phyloP scores from a whole-genome alignment of 2,113 vertebrate species.

The Sturnira hondurensis region DNA sequence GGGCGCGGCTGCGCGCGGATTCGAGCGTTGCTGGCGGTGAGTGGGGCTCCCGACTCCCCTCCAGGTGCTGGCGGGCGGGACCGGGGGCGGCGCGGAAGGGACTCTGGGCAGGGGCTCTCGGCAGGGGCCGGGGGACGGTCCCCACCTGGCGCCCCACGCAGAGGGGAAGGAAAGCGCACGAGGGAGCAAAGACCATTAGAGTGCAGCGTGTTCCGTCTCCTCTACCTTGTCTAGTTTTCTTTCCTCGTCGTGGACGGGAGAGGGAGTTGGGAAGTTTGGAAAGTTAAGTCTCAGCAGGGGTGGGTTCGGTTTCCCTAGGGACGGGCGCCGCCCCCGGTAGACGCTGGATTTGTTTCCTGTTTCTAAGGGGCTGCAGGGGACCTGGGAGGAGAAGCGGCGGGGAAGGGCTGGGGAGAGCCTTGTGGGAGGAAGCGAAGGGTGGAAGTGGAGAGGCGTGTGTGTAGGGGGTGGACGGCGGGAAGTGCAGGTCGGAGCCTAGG shows the following conservation, averaged over 20 bases:
- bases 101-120: rapidly evolving
- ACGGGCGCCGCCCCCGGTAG: neutral
- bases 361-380: rapidly evolving
- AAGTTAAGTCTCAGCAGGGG: neutral
- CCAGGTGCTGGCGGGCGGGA: rapidly evolving
- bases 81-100: rapidly evolving
- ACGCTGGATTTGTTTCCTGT: neutral
- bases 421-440: neutral
- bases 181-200: rapidly evolving
- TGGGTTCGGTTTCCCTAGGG: neutral
- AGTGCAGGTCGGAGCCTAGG: neutral
- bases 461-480: rapidly evolving
- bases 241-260: neutral
- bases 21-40: neutral
- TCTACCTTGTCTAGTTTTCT: neutral
- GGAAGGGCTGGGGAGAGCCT: neutral
- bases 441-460: rapidly evolving
- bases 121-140: rapidly evolving
- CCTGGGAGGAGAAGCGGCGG: neutral
- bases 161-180: neutral
- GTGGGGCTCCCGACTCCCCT: neutral
- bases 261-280: neutral
- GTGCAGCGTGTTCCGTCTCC: neutral
- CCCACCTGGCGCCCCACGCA: rapidly evolving
- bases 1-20: neutral